A percentile compares a stretch with the other conserved stretches of the same genome.
Evolutionary conservation across 1,140 invertebrate genomes (phyloP).

Genomic region (Anadara kagoshimensis): DNA sequence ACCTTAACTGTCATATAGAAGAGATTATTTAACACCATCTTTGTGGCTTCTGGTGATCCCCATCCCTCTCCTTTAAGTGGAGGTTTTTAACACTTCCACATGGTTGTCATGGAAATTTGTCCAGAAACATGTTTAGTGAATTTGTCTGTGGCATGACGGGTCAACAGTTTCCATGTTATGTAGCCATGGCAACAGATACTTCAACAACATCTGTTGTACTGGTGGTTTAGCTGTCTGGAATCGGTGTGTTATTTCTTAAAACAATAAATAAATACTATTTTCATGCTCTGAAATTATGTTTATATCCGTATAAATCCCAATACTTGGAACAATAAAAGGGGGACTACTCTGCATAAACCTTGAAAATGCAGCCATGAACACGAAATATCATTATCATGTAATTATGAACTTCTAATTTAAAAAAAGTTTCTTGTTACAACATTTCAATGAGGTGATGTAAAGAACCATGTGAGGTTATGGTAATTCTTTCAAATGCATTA

Average conservation of each 20-base stretch:
- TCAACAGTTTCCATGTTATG: conserved; percentile 99
- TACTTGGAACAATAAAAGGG: too few species aligned
- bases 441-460: too few species aligned
- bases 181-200: conserved; percentile 96
- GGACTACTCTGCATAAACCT: too few species aligned
- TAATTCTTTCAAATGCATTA: too few species aligned
- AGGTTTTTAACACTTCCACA: conserved; percentile 58
- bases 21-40: conserved; percentile 99
- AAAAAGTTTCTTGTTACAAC: too few species aligned
- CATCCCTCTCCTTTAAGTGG: conserved; percentile 88
- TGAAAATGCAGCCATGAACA: too few species aligned
- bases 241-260: conserved; percentile 93
- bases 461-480: too few species aligned
- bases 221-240: conserved; percentile 96
- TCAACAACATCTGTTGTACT: conserved; percentile 90
- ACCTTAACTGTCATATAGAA: conserved; percentile 93
- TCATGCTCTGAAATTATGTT: too few species aligned
- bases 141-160: conserved; percentile 90
- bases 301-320: too few species aligned
- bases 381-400: too few species aligned
- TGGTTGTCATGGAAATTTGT: conserved; percentile 62
- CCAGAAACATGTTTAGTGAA: conserved; percentile 67
- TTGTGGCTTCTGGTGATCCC: conserved; percentile 97
- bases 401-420: too few species aligned
- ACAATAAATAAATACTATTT: neutral